Evolutionary conservation across 2,113 vertebrate species (phyloP), one percentile per base, ranked within the genome.

Genomic region (Anguilla rostrata): DNA sequence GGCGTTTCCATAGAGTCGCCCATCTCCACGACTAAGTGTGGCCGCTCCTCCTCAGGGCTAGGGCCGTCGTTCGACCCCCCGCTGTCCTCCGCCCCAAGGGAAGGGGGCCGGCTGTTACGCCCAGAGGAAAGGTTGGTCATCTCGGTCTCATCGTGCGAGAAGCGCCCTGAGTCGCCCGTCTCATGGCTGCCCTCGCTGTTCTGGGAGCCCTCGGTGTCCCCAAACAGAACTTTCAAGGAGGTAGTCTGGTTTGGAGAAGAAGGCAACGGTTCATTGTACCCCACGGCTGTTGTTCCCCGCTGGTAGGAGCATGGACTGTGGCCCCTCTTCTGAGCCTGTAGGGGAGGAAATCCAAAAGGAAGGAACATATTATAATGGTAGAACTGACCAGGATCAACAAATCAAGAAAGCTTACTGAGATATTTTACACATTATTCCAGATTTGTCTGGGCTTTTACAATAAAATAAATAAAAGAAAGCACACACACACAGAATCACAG

Each of bases 121-220:
- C 89, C 92, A 0, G 92, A 91, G 0, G 95, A 93, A 7, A 94
- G 93, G 84, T 95, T 95, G 63, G 96, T 92, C 90, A 95, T 95
- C 0, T 98, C 97, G 1, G 94, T 96, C 87, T 97, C 98, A 80
- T 98, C 98, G 0, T 97, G 97, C 7, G 98, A 99, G 92, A 96
- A 98, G 86, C 97, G 94, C 57, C 98, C 98, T 0, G 98, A 99
- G 93, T 99, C 98, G 41, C 96, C 97, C 0, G 98, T 99, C 91
- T 97, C 98, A 0, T 97, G 97, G 93, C 98, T 98, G 75, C 97
- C 96, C 83, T 98, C 97, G 0, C 98, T 98, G 93, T 95, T 95
- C 0, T 97, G 96, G 0, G 97, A 99, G 79, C 96, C 97, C 92
- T 98, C 98, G 0, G 95, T 93, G 86, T 96, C 96, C 0, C 91